These are phyloP conservation scores for Trichonephila clavata DNA, from an alignment of 1,140 invertebrate genomes.

Conservation along the genomic window DNA sequence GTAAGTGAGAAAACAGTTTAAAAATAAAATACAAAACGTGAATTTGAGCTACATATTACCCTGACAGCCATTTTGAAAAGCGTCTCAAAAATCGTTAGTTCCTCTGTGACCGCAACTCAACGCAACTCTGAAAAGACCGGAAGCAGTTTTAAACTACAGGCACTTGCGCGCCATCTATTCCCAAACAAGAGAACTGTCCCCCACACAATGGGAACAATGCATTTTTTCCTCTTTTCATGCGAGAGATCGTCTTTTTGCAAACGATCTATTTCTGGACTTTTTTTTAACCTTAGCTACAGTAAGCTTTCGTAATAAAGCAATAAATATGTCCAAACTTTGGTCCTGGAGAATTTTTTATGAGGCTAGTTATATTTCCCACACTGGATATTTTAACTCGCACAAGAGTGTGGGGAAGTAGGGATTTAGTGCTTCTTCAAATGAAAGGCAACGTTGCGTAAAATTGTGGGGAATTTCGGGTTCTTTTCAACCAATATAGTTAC, in stretches of 20 bases:
- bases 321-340: slow-evolving; percentile 67
- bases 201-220: slow-evolving; percentile 68
- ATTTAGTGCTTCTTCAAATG: slow-evolving; percentile 13
- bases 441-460: slow-evolving; percentile 36
- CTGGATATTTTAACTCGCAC: not conserved
- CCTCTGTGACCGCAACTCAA: slow-evolving; percentile 70
- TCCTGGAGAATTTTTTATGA: slow-evolving; percentile 31
- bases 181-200: slow-evolving; percentile 64
- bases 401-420: not conserved
- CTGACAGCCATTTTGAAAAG: slow-evolving; percentile 75
- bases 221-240: slow-evolving; percentile 54
- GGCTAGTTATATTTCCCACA: slow-evolving; percentile 49
- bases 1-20: slow-evolving; percentile 67
- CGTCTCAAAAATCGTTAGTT: slow-evolving; percentile 74
- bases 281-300: slow-evolving; percentile 26
- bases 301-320: slow-evolving; percentile 71
- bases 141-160: slow-evolving; percentile 71
- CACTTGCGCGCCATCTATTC: slow-evolving; percentile 74
- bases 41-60: slow-evolving; percentile 72
- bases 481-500: not conserved
- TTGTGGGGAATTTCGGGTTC: not conserved
- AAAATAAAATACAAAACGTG: slow-evolving; percentile 66
- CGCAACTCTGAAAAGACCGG: slow-evolving; percentile 69
- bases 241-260: slow-evolving; percentile 60
- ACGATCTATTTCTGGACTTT: slow-evolving; percentile 54